phyloP scores from a whole-genome alignment of 2,888 invertebrate genomes.

The Anthrax anthrax region DNA sequence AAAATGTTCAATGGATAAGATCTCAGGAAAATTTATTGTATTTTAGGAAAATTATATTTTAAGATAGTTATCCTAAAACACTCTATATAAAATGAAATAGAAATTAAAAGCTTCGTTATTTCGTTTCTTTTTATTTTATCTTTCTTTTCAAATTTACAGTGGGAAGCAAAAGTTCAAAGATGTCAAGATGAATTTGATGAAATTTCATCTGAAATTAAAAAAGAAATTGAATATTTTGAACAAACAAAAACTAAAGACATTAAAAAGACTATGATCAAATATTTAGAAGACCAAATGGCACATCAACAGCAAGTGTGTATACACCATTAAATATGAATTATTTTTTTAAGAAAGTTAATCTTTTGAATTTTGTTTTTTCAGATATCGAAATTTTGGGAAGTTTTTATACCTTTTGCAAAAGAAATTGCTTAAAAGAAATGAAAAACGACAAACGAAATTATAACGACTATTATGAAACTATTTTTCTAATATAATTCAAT shows the following conservation, averaged over 20 bases:
- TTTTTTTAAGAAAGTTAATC: constrained; percentile 3
- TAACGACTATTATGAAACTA: too few species aligned
- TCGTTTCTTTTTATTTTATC: background rate
- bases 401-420: constrained; percentile 88
- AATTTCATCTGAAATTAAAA: constrained; percentile 86
- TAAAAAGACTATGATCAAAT: constrained; percentile 74
- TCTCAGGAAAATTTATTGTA: too few species aligned
- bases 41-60: too few species aligned
- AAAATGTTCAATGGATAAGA: too few species aligned
- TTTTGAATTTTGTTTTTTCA: constrained; percentile 12
- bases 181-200: constrained; percentile 93
- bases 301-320: constrained; percentile 83
- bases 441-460: too few species aligned
- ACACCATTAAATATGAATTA: too few species aligned
- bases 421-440: constrained; percentile 65
- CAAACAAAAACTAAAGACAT: constrained; percentile 77
- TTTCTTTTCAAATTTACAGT: constrained; percentile 38
- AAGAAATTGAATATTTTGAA: constrained; percentile 88
- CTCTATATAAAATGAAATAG: too few species aligned
- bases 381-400: constrained; percentile 48
- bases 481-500: too few species aligned
- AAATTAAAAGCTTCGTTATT: too few species aligned
- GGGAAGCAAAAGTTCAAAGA: constrained; percentile 93
- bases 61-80: too few species aligned
- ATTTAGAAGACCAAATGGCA: constrained; percentile 85